A percentile compares a stretch with the other conserved stretches of the same genome.
phyloP scores from a whole-genome alignment of 2,888 invertebrate genomes.

The Aquatica leii region DNA sequence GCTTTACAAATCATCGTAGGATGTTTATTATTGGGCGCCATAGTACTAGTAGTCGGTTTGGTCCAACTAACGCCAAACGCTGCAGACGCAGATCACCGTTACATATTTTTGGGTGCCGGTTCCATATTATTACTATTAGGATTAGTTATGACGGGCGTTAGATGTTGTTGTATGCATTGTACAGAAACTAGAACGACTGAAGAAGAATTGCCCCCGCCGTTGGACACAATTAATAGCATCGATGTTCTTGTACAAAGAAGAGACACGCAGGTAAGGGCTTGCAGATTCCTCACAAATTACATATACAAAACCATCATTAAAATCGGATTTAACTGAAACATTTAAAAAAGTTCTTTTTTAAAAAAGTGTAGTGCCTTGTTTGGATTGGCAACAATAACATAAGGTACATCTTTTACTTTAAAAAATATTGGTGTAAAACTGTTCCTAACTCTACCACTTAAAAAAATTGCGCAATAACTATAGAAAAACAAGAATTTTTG shows the following conservation, averaged over 20 bases:
- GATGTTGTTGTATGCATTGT: constrained; percentile 74
- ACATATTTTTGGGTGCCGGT: constrained; percentile 74
- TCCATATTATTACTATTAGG: constrained; percentile 70
- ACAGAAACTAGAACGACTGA: constrained; percentile 62
- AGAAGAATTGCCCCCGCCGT: constrained; percentile 57
- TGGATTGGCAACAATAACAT: constrained; percentile 3
- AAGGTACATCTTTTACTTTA: constrained; percentile 7
- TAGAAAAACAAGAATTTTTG: too few species aligned
- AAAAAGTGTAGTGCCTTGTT: too few species aligned
- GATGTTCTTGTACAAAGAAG: constrained; percentile 61
- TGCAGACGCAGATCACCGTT: constrained; percentile 78
- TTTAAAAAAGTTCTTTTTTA: too few species aligned
- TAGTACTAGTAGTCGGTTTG: constrained; percentile 77
- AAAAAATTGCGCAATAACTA: too few species aligned
- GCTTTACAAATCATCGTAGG: constrained; percentile 78
- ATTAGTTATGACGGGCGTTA: constrained; percentile 69
- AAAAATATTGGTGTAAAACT: constrained; percentile 8
- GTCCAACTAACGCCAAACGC: constrained; percentile 81
- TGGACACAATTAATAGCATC: constrained; percentile 64
- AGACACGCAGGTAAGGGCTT: constrained; percentile 55
- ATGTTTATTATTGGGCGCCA: constrained; percentile 75
- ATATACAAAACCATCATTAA: too few species aligned
- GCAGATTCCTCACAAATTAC: too few species aligned
- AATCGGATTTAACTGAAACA: too few species aligned
- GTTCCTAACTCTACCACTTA: too few species aligned